phyloP scores from a whole-genome alignment of 1,140 invertebrate species.

The Steinernema khuongi region DNA sequence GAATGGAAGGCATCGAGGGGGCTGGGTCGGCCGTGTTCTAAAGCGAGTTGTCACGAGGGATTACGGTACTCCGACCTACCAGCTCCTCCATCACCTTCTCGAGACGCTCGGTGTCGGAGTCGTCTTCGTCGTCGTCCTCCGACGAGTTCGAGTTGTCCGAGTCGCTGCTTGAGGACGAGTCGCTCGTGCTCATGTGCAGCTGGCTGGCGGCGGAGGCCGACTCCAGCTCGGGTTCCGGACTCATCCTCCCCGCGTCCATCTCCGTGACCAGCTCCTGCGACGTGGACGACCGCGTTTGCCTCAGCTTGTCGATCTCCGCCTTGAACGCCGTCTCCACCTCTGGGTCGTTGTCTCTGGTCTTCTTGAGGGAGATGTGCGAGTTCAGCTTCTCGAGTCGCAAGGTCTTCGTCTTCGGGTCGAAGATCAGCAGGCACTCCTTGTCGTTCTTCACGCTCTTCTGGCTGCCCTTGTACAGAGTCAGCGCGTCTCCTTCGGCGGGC shows the following conservation, averaged over 20 bases:
- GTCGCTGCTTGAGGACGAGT: neutral
- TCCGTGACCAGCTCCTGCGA: neutral
- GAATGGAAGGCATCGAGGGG: neutral
- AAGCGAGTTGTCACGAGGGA: neutral
- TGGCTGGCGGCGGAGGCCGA: neutral
- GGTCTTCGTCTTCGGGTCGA: constrained; percentile 30
- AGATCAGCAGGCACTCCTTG: constrained; percentile 39
- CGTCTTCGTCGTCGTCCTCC: neutral
- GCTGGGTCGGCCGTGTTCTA: neutral
- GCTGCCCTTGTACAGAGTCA: constrained; percentile 37
- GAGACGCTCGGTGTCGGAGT: neutral
- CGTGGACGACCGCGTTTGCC: neutral
- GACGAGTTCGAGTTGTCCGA: neutral
- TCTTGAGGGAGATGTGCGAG: constrained; percentile 32
- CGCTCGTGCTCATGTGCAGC: neutral
- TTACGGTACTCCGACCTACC: neutral
- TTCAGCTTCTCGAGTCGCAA: constrained; percentile 34
- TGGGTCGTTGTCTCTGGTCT: constrained; percentile 20
- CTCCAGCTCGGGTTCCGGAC: neutral
- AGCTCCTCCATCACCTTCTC: neutral
- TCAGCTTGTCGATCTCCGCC: neutral
- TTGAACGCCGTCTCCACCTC: neutral
- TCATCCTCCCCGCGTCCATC: neutral
- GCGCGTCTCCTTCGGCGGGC: constrained; percentile 22
- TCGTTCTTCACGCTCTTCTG: constrained; percentile 26